phyloP scores from a whole-genome alignment of 2,113 vertebrate genomes.

The Thamnophis sirtalis region DNA sequence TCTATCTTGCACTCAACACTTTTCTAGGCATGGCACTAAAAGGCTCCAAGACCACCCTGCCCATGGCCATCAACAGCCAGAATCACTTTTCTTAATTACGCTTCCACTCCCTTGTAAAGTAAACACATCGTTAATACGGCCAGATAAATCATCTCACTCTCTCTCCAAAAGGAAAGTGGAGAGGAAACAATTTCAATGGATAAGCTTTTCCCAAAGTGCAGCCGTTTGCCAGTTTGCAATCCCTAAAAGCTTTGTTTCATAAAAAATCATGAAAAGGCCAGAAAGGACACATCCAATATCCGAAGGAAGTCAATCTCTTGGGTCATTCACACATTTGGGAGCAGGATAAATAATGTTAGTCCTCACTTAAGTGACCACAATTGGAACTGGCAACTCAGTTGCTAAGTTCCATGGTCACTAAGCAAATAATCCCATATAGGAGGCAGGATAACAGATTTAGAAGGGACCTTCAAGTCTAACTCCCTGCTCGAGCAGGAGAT shows the following conservation, averaged over 20 bases:
- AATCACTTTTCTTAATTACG: neutral
- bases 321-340: no score
- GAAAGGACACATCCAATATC: neutral
- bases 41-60: neutral
- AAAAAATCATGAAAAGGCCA: neutral
- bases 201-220: neutral
- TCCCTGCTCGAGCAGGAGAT: no score
- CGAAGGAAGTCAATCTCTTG: neutral
- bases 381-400: neutral
- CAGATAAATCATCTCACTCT: neutral
- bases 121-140: neutral
- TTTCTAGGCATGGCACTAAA: neutral
- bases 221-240: neutral
- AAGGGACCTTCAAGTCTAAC: no score
- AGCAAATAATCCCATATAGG: neutral
- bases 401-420: neutral
- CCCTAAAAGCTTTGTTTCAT: constrained; percentile 6
- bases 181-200: neutral
- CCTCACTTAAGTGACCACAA: neutral
- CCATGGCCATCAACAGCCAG: neutral
- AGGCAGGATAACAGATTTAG: no score
- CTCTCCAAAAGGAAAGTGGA: neutral
- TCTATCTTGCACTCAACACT: neutral
- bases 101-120: neutral
- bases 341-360: neutral